Conservation (phyloP, 1,140 invertebrate species). For the Halictus rubicundus region DNA sequence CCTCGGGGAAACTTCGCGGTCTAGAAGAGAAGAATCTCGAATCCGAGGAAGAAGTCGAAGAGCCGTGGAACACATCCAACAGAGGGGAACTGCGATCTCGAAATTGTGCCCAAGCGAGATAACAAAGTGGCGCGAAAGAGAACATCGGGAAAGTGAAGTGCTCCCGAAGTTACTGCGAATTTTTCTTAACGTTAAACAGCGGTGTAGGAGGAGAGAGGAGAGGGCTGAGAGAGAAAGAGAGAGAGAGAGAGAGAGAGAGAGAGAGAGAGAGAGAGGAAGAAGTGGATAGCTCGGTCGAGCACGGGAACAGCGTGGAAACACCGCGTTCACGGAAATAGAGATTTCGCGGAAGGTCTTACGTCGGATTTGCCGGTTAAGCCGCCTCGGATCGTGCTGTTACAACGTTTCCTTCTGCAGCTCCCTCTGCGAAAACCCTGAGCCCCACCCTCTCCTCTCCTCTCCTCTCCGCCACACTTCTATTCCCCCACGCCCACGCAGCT, state of each 20-base stretch:
- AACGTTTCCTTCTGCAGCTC: conserved; percentile 38
- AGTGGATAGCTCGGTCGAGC: conserved; percentile 25
- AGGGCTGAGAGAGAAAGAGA: background rate
- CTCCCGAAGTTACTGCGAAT: background rate
- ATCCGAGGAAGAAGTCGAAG: background rate
- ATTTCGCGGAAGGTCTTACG: conserved; percentile 67
- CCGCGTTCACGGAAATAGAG: conserved; percentile 65
- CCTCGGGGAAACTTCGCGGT: too few relatives aligned
- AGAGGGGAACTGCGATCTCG: background rate
- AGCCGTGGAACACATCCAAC: background rate
- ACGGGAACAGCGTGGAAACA: conserved; percentile 48
- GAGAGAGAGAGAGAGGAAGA: too few relatives aligned
- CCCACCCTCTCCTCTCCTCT: background rate
- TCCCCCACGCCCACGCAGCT: background rate
- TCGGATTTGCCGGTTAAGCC: conserved; percentile 72
- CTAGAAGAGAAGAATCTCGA: too few relatives aligned
- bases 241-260: background rate
- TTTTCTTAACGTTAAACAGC: conserved; percentile 15
- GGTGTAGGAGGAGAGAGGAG: conserved; percentile 32
- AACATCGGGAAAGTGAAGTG: background rate
- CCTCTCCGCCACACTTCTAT: background rate
- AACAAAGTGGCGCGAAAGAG: background rate
- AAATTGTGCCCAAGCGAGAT: background rate
- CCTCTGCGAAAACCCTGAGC: conserved; percentile 9
- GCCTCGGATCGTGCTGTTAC: conserved; percentile 64